phyloP scores from a whole-genome alignment of 1,140 invertebrate genomes.

The Battus philenor region DNA sequence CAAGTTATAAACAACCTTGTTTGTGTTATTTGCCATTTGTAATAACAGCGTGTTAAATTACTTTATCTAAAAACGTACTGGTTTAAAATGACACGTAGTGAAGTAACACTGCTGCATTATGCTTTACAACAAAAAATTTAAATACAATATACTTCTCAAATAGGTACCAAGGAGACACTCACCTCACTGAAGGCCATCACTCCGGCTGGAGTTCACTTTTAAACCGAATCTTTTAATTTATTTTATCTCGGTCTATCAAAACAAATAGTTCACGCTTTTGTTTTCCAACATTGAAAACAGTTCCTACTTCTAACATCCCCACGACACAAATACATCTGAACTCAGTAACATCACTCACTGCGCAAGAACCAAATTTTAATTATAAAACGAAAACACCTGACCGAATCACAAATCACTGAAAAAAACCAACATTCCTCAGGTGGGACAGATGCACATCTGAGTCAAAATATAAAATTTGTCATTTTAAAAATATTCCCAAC shows the following conservation, averaged over 20 bases:
- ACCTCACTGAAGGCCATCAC: slow-evolving; percentile 77
- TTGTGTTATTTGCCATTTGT: too few relatives aligned
- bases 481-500: slow-evolving; percentile 42
- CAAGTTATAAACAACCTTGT: too few relatives aligned
- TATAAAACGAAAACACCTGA: slow-evolving; percentile 75
- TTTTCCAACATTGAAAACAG: slow-evolving; percentile 74
- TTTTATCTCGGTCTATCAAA: slow-evolving; percentile 73
- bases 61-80: slow-evolving; percentile 4
- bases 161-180: slow-evolving; percentile 34
- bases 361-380: slow-evolving; percentile 75
- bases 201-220: slow-evolving; percentile 58
- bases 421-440: slow-evolving; percentile 77
- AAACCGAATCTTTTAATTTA: slow-evolving; percentile 66
- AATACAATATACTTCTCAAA: slow-evolving; percentile 14
- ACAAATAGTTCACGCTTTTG: slow-evolving; percentile 75
- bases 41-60: background rate
- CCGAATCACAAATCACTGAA: slow-evolving; percentile 76
- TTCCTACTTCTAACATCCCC: slow-evolving; percentile 72
- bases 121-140: slow-evolving; percentile 14
- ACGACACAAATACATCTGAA: slow-evolving; percentile 73
- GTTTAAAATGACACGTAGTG: slow-evolving; percentile 14
- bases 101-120: slow-evolving; percentile 14
- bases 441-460: slow-evolving; percentile 68
- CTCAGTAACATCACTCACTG: slow-evolving; percentile 70
- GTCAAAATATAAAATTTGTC: slow-evolving; percentile 35